phyloP scores from a whole-genome alignment of 2,797 vertebrate species.

The Rhodeus uyekii region DNA sequence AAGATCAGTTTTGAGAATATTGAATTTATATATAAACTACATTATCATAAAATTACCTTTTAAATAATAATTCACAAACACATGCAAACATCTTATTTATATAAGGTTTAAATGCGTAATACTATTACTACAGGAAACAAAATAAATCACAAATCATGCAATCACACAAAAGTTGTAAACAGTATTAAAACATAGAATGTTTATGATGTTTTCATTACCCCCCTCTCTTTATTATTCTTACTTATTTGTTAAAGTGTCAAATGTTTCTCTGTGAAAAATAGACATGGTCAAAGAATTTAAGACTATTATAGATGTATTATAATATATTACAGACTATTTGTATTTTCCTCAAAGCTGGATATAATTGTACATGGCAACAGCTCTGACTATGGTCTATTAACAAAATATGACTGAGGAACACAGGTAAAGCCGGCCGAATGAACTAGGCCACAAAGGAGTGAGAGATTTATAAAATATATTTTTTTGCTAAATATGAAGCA shows the following conservation, averaged over 20 bases:
- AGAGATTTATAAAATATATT: background rate
- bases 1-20: background rate
- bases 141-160: too few relatives aligned
- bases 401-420: background rate
- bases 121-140: background rate
- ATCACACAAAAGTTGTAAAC: background rate
- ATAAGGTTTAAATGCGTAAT: background rate
- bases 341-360: background rate
- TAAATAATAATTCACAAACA: too few relatives aligned
- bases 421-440: slow-evolving; percentile 63
- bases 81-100: background rate
- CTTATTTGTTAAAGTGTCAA: background rate
- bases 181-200: background rate
- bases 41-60: too few relatives aligned
- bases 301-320: too few relatives aligned
- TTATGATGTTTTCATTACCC: background rate
- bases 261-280: background rate
- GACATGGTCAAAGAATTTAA: background rate
- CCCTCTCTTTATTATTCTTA: background rate
- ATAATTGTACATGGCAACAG: background rate
- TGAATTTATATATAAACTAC: too few relatives aligned
- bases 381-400: background rate
- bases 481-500: background rate
- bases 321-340: background rate
- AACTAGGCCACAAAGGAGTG: slow-evolving; percentile 79